A percentile compares a stretch with the other conserved stretches of the same genome.
Conservation (phyloP, 1,140 invertebrate species). For the Arion vulgaris region DNA sequence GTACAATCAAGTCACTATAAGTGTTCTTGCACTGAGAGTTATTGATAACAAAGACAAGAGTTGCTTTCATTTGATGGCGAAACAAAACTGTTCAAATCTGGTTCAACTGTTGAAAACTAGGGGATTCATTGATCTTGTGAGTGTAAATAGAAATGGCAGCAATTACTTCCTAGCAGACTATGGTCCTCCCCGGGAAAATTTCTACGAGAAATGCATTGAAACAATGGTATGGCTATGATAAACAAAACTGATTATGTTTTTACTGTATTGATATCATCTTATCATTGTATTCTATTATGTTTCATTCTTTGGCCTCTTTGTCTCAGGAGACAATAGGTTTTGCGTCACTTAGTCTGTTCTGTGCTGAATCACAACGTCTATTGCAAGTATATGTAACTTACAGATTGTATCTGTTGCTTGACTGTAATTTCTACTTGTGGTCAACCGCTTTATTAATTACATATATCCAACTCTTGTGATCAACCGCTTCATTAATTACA, state of each 20-base stretch:
- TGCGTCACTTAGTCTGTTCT: too few relatives aligned
- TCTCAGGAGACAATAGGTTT: too few relatives aligned
- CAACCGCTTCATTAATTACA: too few relatives aligned
- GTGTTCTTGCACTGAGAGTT: neutral
- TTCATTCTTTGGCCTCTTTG: too few relatives aligned
- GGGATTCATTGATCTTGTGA: slow-evolving; percentile 42
- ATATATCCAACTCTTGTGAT: too few relatives aligned
- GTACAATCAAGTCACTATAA: neutral
- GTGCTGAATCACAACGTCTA: too few relatives aligned
- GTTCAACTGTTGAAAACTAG: slow-evolving; percentile 40
- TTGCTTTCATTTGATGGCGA: neutral
- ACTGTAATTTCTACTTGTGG: too few relatives aligned
- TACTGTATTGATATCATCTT: too few relatives aligned
- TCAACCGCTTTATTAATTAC: too few relatives aligned
- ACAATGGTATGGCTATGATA: slow-evolving; percentile 48
- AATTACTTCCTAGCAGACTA: slow-evolving; percentile 39
- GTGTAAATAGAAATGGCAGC: slow-evolving; percentile 22
- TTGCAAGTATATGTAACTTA: neutral
- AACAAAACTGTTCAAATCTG: slow-evolving; percentile 33
- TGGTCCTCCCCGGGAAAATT: slow-evolving; percentile 53
- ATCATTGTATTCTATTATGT: too few relatives aligned
- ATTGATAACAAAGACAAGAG: too few relatives aligned
- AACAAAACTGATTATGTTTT: too few relatives aligned
- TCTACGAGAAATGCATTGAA: slow-evolving; percentile 50
- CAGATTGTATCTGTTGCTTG: neutral